A percentile compares a stretch with the other conserved stretches of the same genome.
Conservation (phyloP, 2,797 vertebrate species). For the Scolopax bukidnonensis region DNA sequence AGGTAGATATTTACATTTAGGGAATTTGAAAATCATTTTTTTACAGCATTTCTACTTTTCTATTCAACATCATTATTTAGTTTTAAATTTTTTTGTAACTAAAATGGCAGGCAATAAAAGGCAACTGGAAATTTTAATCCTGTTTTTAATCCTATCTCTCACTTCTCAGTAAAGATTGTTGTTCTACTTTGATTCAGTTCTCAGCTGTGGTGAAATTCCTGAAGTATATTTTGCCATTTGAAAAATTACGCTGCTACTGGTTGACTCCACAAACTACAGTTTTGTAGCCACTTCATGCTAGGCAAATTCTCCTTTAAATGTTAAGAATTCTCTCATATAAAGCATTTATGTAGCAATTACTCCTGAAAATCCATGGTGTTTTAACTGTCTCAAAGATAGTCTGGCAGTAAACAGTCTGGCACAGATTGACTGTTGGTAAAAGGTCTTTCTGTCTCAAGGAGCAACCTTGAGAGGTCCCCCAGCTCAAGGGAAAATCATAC, state of each 20-base stretch:
- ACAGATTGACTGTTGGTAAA: too few species aligned
- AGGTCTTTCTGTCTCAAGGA: neutral
- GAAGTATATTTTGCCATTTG: neutral
- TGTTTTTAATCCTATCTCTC: neutral
- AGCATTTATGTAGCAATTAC: neutral
- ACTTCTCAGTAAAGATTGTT: neutral
- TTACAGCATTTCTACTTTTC: neutral
- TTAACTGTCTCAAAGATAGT: neutral
- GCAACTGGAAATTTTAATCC: neutral
- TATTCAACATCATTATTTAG: neutral
- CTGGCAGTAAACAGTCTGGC: too few species aligned
- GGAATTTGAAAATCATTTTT: neutral
- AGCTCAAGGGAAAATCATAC: neutral
- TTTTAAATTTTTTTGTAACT: neutral
- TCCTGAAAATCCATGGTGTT: neutral
- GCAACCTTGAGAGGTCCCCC: neutral
- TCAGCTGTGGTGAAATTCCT: neutral
- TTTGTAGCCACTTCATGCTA: neutral
- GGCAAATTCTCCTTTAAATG: neutral
- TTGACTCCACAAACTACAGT: neutral
- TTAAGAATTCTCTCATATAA: neutral
- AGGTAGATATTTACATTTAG: neutral
- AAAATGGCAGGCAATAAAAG: neutral
- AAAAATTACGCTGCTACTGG: neutral
- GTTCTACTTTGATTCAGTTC: neutral